Conservation (phyloP, 2,113 vertebrate genomes). For the Tupaia chinensis region DNA sequence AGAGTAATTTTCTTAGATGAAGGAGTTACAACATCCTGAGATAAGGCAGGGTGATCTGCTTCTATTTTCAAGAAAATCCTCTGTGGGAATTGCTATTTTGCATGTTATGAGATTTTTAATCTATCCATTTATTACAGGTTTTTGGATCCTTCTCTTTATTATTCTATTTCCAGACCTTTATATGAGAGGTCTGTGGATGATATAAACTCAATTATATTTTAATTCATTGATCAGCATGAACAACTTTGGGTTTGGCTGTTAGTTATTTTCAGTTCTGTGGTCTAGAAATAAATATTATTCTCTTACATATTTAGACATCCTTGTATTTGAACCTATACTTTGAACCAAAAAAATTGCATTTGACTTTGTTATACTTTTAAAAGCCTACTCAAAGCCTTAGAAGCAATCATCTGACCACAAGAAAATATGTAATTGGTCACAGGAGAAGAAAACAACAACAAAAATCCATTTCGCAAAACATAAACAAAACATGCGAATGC, state of each 20-base stretch:
- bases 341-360: background rate
- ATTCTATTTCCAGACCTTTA: background rate
- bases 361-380: background rate
- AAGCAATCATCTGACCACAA: background rate
- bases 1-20: constrained; percentile 23
- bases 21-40: background rate
- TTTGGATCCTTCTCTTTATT: background rate
- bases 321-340: background rate
- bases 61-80: background rate
- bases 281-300: background rate
- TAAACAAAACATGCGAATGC: background rate
- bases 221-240: background rate
- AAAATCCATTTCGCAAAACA: background rate
- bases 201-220: background rate
- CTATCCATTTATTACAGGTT: background rate
- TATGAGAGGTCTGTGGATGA: background rate
- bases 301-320: background rate
- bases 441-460: background rate
- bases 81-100: background rate
- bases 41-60: background rate
- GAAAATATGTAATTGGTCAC: background rate
- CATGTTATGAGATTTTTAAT: background rate
- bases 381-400: background rate
- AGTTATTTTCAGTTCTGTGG: background rate
- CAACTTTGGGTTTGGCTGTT: background rate